Base-by-base conservation (phyloP, 2,113 vertebrate genomes). In the Datnioides undecimradiatus region DNA sequence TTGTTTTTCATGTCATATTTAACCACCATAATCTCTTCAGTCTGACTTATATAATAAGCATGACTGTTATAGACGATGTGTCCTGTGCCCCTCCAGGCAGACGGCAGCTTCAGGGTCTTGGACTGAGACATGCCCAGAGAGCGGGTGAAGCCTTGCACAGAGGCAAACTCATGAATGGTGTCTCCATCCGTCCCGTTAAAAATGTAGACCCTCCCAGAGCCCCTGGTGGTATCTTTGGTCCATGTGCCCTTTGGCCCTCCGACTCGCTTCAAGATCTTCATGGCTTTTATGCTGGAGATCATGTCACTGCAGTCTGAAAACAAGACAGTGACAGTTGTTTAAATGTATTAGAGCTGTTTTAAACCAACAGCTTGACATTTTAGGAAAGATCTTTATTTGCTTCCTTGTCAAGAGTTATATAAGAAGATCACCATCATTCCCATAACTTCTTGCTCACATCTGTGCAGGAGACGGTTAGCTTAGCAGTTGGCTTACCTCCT, bases 241-340 rank as follows among this genome's bases (percentile, higher is more conserved):
- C 98, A 99, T 46, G 95, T 95, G 48, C 98, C 98, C 1, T 95
- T 94, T 3, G 94, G 2, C 16, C 96, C 95, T 9, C 98, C 98
- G 0, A 96, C 95, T 23, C 96, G 93, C 92, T 99, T 99, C 75
- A 99, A 81, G 83, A 99, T 98, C 95, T 99, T 99, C 98, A 99
- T 98, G 88, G 97, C 96, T 81, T 96, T 97, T 84, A 99, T 94
- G 4, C 94, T 97, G 45, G 96, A 96, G 58, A 99, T 96, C 85
- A 97, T 97, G 91, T 99, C 96, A 0, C 95, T 95, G 91, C 98
- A 99, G 71, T 98, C 98, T 99, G 88, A n/a, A 70, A 43, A 21
- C 12, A 49, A 80, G 58, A 62, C 8, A 59, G 19, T 3, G 10
- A 67, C 43, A 67, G 16, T 55, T 4, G 23, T 55, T 57, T n/a